A percentile compares a stretch with the other conserved stretches of the same genome.
These are phyloP conservation scores for Hydropsyche tenuis DNA, from an alignment of 1,140 invertebrate genomes.

Conservation along the genomic window DNA sequence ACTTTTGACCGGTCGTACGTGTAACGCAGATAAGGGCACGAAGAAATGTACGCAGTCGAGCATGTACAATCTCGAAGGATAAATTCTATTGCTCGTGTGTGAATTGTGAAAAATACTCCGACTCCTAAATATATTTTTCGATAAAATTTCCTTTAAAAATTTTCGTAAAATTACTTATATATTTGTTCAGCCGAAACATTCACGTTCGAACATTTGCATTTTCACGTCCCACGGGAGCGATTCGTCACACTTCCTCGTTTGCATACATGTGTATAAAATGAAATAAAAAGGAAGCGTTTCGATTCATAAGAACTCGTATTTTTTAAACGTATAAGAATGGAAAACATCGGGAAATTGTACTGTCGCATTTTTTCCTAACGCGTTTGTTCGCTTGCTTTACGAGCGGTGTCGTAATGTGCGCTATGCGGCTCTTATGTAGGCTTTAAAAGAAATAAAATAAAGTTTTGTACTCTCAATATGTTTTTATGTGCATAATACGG, in stretches of 20 bases:
- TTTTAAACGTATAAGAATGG: no score
- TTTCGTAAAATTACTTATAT: not conserved
- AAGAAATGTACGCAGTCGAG: not conserved
- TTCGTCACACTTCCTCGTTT: not conserved
- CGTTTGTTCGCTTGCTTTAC: not conserved
- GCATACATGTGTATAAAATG: not conserved
- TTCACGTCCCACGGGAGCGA: not conserved
- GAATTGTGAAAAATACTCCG: not conserved
- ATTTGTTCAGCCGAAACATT: not conserved
- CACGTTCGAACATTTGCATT: no score
- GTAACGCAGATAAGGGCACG: conserved; percentile 34
- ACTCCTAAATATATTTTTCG: not conserved
- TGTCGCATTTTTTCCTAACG: conserved; percentile 11
- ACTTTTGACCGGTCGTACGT: conserved; percentile 46
- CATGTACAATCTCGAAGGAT: not conserved
- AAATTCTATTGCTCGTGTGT: not conserved
- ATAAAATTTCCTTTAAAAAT: not conserved
- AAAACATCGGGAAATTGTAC: conserved; percentile 12
- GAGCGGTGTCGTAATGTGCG: no score
- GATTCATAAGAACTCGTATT: conserved; percentile 25
- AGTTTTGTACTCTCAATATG: not conserved
- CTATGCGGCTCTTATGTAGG: not conserved
- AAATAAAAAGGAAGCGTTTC: conserved; percentile 20
- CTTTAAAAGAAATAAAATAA: conserved; percentile 42
- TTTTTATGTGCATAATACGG: not conserved